phyloP scores from a whole-genome alignment of 2,888 invertebrate species.

The Acrocyrtus sp. region DNA sequence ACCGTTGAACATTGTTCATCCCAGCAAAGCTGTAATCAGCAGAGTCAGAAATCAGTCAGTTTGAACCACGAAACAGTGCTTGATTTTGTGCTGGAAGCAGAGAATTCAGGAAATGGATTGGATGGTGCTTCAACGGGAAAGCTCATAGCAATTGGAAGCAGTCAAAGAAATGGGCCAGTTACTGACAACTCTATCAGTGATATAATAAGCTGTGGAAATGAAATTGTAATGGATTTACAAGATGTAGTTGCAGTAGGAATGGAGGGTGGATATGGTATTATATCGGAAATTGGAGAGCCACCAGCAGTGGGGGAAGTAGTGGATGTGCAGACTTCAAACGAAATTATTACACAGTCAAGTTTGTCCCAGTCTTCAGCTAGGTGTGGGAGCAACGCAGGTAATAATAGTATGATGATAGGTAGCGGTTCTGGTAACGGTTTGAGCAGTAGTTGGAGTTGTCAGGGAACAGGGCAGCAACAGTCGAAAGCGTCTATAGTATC shows the following conservation, averaged over 20 bases:
- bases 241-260: constrained; percentile 54
- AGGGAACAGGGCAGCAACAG: constrained; percentile 18
- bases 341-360: constrained; percentile 22
- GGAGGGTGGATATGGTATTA: constrained; percentile 58
- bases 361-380: not conserved
- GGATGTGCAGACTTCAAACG: constrained; percentile 55
- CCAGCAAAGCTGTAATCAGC: constrained; percentile 1
- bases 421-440: not conserved
- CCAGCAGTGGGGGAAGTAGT: constrained; percentile 60
- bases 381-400: not conserved
- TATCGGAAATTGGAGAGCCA: constrained; percentile 55
- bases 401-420: not conserved
- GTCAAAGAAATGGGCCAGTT: constrained; percentile 15
- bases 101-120: not conserved
- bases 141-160: constrained; percentile 13
- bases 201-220: constrained; percentile 53
- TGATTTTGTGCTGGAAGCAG: constrained; percentile 37
- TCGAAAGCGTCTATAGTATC: constrained; percentile 26
- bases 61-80: constrained; percentile 23
- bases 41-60: constrained; percentile 16
- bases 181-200: constrained; percentile 51
- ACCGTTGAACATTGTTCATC: constrained; percentile 25
- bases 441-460: constrained; percentile 15
- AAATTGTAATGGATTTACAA: constrained; percentile 58
- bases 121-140: constrained; percentile 12